Percentiles rank a stretch among this genome's conserved stretches.
phyloP scores from a whole-genome alignment of 2,888 invertebrate species.

The Brachyptera risi region DNA sequence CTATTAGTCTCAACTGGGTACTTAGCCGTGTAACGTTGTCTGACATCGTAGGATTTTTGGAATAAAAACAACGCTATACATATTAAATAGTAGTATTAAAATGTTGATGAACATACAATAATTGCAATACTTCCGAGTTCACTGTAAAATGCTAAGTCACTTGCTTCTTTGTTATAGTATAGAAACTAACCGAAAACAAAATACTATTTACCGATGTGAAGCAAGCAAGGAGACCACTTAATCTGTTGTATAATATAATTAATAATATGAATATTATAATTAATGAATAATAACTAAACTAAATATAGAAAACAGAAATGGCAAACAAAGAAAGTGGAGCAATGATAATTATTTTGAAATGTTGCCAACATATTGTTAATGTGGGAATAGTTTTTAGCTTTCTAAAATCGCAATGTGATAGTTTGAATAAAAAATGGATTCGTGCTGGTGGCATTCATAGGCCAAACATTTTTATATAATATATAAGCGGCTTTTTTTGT shows the following conservation, averaged over 20 bases:
- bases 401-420: neutral
- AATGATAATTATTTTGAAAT: neutral
- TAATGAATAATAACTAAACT: neutral
- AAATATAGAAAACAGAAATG: neutral
- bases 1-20: too few species aligned
- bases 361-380: neutral
- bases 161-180: neutral
- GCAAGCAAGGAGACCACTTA: neutral
- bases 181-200: neutral
- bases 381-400: neutral
- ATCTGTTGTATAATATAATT: neutral
- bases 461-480: slow-evolving; percentile 10
- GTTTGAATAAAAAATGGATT: neutral
- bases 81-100: neutral
- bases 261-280: neutral
- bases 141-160: neutral
- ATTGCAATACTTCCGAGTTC: too few species aligned
- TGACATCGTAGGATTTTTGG: neutral
- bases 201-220: neutral
- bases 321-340: neutral
- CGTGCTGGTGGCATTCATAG: neutral
- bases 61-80: neutral
- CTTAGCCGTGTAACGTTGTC: too few species aligned
- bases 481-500: slow-evolving; percentile 1
- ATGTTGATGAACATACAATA: too few species aligned